Base-by-base conservation (phyloP, 2,888 invertebrate species). In the Melieria omissa region DNA sequence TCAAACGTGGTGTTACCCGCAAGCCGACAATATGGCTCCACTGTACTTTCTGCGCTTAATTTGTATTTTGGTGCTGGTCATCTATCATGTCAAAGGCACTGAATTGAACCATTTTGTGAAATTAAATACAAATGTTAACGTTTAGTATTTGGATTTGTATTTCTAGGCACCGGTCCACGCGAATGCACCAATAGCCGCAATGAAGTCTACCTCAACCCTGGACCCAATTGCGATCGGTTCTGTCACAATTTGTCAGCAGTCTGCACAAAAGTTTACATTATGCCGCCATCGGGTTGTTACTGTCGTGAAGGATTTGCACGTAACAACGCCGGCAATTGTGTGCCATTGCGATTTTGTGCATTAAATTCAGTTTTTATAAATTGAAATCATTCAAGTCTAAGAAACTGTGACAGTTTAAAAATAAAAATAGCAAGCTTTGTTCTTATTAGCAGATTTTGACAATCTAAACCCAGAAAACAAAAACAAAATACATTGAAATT, bases 151-250 rank as follows among this genome's bases (percentile, higher is more conserved):
- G 41, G 29, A 44, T 12, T 60, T 60, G 3, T 2, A 8, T 44
- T 12, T 4, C 9, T 42, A 60, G 60, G 45, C 14, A 45, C 42
- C 44, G 60, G 60, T 10, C 60, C 60, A 60, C 60, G 60, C 8
- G 10, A 3, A 14, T 60, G 60, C 41, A 8, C 60, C 44, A 45
- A 45, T 44, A 60, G 44, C n/a, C 60, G 44, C 5, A 77, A 73
- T 71, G 76, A 77, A 70, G 58, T 77, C 9, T 77, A 72, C 70
- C 54, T 67, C 8, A 58, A 65, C 29, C 47, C 74, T 49, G 77
- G 77, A 5, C 76, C 74, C 14, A 75, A 76, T 41, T 77, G 77
- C 57, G 76, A 77, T 60, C 73, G 70, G 7, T 70, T 58, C 3
- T 77, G 77, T 60, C 60, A 6, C 5, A 62, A 65, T 54, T 62